Evolutionary conservation across 1,140 invertebrate species (phyloP).

Genomic region (Conus betulinus): DNA sequence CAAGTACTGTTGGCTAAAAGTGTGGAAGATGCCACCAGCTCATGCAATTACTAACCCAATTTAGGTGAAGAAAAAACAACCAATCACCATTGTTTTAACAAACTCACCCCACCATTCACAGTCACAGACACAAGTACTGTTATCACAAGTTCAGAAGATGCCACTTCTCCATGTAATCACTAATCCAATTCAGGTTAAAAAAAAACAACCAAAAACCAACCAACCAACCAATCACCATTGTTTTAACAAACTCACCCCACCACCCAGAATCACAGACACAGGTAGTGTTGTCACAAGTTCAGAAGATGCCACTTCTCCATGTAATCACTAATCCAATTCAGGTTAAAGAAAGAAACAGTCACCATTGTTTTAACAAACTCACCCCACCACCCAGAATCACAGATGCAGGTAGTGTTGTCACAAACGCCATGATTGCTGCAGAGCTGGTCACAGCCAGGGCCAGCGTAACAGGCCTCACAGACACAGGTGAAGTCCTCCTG

Average conservation of each 20-base stretch:
- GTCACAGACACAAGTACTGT: constrained; percentile 71
- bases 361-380: too few relatives aligned
- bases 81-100: constrained; percentile 52
- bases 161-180: too few relatives aligned
- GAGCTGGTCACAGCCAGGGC: constrained; percentile 54
- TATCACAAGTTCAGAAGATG: constrained; percentile 35
- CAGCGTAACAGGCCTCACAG: constrained; percentile 62
- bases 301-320: too few relatives aligned
- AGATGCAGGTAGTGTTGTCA: too few relatives aligned
- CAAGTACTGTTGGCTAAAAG: constrained; percentile 62
- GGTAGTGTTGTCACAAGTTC: constrained; percentile 56
- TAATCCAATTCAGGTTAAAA: too few relatives aligned
- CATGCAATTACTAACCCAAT: too few relatives aligned
- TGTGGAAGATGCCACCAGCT: too few relatives aligned
- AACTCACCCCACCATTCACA: constrained; percentile 68
- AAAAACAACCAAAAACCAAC: too few relatives aligned
- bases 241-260: constrained; percentile 69
- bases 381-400: too few relatives aligned
- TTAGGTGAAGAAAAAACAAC: too few relatives aligned
- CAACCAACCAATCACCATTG: neutral
- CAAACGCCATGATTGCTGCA: constrained; percentile 61
- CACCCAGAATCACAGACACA: constrained; percentile 72
- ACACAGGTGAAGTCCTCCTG: constrained; percentile 57
- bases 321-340: too few relatives aligned
- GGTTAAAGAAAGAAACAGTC: too few relatives aligned